phyloP scores from a whole-genome alignment of 37 sponge, comb jelly and placozoan species.

The Spongilla lacustris region DNA sequence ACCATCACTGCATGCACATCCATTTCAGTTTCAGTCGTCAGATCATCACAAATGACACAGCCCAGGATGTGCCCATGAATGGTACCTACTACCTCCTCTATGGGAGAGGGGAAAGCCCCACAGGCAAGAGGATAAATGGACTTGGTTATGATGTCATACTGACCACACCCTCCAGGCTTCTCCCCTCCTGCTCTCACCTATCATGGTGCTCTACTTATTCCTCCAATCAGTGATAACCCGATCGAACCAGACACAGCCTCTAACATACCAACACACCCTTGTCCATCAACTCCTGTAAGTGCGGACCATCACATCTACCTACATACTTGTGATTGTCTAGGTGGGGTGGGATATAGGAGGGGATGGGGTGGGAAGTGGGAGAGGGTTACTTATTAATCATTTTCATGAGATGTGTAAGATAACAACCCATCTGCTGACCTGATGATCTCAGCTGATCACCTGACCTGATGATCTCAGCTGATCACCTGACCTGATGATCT shows the following conservation, averaged over 20 bases:
- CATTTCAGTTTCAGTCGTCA: constrained; percentile 1
- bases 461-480: too few relatives aligned
- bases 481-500: too few relatives aligned
- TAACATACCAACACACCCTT: not conserved
- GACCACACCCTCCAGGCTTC: not conserved
- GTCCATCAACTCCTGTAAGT: not conserved
- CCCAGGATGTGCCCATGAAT: not conserved
- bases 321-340: too few relatives aligned
- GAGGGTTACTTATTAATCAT: too few relatives aligned
- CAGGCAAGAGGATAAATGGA: not conserved
- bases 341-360: too few relatives aligned
- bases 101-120: not conserved
- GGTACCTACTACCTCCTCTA: not conserved
- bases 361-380: too few relatives aligned
- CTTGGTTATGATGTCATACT: not conserved
- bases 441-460: too few relatives aligned
- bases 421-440: too few relatives aligned
- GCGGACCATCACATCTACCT: not conserved
- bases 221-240: not conserved
- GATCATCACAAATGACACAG: not conserved
- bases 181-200: not conserved
- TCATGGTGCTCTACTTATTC: not conserved
- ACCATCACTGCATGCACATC: not conserved
- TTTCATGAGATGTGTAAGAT: too few relatives aligned
- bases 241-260: not conserved